A percentile compares a stretch with the other conserved stretches of the same genome.
phyloP scores from a whole-genome alignment of 2,113 vertebrate genomes.

The Apistogramma diplotaenia region DNA sequence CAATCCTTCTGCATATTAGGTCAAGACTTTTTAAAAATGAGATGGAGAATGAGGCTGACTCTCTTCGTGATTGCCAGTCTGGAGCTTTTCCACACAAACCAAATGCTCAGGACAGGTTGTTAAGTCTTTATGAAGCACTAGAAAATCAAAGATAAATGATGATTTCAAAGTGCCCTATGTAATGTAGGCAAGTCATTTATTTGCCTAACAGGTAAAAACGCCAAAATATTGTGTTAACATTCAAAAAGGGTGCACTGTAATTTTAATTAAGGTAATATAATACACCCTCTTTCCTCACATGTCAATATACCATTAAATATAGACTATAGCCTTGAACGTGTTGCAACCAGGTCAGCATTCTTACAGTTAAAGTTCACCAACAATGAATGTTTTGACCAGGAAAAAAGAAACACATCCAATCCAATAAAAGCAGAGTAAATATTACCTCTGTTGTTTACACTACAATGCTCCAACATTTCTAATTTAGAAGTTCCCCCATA shows the following conservation, averaged over 20 bases:
- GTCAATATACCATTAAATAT: background rate
- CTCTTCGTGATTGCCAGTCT: background rate
- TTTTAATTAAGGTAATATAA: background rate
- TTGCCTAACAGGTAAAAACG: background rate
- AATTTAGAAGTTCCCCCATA: background rate
- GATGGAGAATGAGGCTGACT: background rate
- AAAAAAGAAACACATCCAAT: background rate
- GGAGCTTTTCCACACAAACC: background rate
- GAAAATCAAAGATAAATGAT: background rate
- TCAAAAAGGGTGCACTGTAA: background rate
- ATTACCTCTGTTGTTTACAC: background rate
- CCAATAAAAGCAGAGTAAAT: background rate
- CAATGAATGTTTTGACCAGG: background rate
- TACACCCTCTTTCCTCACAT: background rate
- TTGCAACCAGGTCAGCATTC: background rate
- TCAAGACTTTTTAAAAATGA: background rate
- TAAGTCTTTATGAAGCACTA: background rate
- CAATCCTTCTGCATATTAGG: background rate
- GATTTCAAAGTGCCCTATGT: background rate
- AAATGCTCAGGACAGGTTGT: background rate
- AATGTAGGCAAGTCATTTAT: background rate
- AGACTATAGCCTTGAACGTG: background rate
- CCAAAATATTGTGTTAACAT: background rate
- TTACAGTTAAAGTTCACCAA: background rate
- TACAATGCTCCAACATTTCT: background rate